These are phyloP conservation scores for Fukomys damarensis DNA, from an alignment of 2,113 vertebrate species.

Conservation along the genomic window DNA sequence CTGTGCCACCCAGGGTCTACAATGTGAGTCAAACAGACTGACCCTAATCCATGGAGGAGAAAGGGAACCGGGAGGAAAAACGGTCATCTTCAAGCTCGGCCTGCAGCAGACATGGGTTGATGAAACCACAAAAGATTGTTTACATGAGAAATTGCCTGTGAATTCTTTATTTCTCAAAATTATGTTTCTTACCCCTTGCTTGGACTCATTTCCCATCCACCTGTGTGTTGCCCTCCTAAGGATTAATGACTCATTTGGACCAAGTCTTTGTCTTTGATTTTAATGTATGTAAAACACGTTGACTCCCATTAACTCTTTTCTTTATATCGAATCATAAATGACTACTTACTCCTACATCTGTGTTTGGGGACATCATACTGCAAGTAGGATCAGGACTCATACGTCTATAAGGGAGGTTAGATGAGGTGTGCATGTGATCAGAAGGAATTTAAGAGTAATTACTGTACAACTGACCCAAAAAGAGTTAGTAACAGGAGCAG, in stretches of 20 bases:
- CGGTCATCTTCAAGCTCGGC: no score
- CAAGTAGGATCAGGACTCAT: background rate
- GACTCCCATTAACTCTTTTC: background rate
- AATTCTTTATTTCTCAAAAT: background rate
- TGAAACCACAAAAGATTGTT: background rate
- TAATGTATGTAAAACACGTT: background rate
- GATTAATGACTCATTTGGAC: background rate
- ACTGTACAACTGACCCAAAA: background rate
- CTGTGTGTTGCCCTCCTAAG: background rate
- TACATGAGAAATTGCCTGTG: background rate
- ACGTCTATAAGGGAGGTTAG: background rate
- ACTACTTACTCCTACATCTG: background rate
- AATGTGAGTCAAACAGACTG: no score
- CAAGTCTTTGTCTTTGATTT: background rate
- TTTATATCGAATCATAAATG: accelerated
- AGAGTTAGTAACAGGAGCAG: background rate
- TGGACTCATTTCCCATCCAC: accelerated
- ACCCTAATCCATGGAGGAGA: no score
- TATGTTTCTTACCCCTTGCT: background rate
- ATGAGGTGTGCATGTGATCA: background rate
- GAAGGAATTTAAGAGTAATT: background rate
- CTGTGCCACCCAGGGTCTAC: no score
- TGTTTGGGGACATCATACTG: background rate
- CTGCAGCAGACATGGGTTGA: no score
- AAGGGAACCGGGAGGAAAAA: no score